phyloP scores from a whole-genome alignment of 2,113 vertebrate species.

The Laticauda colubrina region DNA sequence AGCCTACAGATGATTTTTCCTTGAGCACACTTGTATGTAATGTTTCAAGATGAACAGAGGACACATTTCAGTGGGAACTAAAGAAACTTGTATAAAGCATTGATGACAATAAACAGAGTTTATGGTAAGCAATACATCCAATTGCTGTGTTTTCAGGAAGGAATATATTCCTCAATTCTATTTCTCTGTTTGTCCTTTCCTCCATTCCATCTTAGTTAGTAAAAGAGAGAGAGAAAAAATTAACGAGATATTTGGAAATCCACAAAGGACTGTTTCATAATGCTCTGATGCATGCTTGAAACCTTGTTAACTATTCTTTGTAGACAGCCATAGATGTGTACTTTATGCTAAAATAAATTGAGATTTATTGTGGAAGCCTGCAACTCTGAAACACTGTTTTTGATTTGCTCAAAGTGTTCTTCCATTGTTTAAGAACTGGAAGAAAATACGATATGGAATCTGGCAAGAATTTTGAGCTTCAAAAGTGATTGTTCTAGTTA shows the following conservation, averaged over 20 bases:
- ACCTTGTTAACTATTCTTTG: not conserved
- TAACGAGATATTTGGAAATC: not conserved
- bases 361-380: not conserved
- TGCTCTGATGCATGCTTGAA: not conserved
- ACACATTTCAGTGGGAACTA: not conserved
- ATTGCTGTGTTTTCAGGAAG: not conserved
- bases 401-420: not conserved
- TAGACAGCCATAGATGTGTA: not conserved
- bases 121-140: not conserved
- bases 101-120: not conserved
- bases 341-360: not conserved
- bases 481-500: not conserved
- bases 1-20: not conserved
- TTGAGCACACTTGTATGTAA: not conserved
- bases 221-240: not conserved
- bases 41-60: not conserved
- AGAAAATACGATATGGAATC: not conserved
- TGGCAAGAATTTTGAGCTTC: not conserved
- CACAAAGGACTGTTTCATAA: not conserved
- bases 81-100: not conserved
- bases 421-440: not conserved
- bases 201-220: not conserved
- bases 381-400: not conserved
- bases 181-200: not conserved
- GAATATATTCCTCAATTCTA: not conserved